These are phyloP conservation scores for Habropoda laboriosa DNA, from an alignment of 1,140 invertebrate species.

Conservation along the genomic window DNA sequence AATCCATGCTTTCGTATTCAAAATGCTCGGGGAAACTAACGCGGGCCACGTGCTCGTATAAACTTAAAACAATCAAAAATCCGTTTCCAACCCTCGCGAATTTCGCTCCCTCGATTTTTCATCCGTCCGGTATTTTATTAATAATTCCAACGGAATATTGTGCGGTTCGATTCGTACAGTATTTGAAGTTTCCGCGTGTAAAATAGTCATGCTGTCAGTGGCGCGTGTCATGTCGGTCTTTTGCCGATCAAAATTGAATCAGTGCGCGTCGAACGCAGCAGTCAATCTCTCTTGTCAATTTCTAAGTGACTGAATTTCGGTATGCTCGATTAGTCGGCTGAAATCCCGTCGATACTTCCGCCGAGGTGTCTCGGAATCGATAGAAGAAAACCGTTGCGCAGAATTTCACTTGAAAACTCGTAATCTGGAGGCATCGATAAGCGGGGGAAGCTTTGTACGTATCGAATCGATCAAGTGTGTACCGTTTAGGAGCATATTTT, in stretches of 20 bases:
- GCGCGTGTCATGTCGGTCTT: conserved; percentile 20
- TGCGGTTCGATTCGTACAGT: not conserved
- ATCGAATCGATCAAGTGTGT: too few species aligned
- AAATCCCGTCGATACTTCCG: conserved; percentile 35
- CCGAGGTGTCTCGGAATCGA: conserved; percentile 4
- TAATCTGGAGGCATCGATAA: not conserved
- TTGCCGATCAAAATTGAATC: conserved; percentile 60
- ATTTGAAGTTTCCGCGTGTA: not conserved
- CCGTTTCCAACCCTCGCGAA: too few species aligned
- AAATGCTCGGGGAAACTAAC: not conserved
- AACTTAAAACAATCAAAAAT: not conserved
- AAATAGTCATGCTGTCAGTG: conserved; percentile 28
- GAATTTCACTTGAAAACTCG: not conserved
- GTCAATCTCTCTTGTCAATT: conserved; percentile 64
- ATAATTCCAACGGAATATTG: conserved; percentile 2
- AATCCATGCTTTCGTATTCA: not conserved
- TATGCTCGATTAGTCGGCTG: conserved; percentile 53
- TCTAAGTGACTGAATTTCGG: conserved; percentile 63
- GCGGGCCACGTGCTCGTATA: too few species aligned
- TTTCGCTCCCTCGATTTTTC: not conserved
- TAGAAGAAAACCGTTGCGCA: conserved; percentile 16
- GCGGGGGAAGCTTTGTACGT: not conserved
- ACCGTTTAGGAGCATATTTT: too few species aligned
- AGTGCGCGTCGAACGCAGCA: conserved; percentile 45
- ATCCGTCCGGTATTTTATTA: not conserved